phyloP scores from a whole-genome alignment of 1,140 invertebrate species.

The Trissolcus basalis region DNA sequence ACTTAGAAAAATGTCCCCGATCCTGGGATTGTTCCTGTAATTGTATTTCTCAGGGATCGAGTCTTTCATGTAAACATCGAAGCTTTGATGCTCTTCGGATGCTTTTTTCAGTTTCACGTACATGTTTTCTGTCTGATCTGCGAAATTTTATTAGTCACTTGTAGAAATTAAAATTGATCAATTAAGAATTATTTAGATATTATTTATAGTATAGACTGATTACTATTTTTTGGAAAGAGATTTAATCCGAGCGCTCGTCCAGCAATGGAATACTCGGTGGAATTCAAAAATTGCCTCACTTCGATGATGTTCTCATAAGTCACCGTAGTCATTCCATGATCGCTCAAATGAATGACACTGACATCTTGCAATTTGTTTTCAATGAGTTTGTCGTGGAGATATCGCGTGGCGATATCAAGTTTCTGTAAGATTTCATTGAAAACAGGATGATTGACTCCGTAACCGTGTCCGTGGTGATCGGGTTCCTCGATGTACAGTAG shows the following conservation, averaged over 20 bases:
- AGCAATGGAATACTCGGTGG: constrained; percentile 73
- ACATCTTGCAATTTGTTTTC: constrained; percentile 76
- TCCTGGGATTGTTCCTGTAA: constrained; percentile 78
- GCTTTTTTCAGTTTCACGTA: constrained; percentile 76
- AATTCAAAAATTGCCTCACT: constrained; percentile 77
- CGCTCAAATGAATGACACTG: constrained; percentile 84
- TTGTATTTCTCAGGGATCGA: constrained; percentile 78
- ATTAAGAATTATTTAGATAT: no score
- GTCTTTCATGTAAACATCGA: constrained; percentile 78
- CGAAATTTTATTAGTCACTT: constrained; percentile 28
- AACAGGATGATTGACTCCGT: constrained; percentile 73
- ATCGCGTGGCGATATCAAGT: constrained; percentile 78
- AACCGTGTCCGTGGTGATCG: constrained; percentile 78
- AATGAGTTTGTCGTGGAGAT: constrained; percentile 78
- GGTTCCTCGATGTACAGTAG: constrained; percentile 86
- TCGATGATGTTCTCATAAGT: constrained; percentile 77
- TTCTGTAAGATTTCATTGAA: constrained; percentile 75
- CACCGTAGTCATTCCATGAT: constrained; percentile 84
- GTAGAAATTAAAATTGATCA: no score
- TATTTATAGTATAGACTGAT: constrained; percentile 7
- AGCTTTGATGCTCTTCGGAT: constrained; percentile 69
- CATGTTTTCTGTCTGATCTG: constrained; percentile 74
- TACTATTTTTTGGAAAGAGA: constrained; percentile 77
- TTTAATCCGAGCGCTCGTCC: constrained; percentile 75
- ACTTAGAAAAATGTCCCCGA: constrained; percentile 78